phyloP scores from a whole-genome alignment of 1,140 invertebrate genomes.

The Drosophila quadrilineata region DNA sequence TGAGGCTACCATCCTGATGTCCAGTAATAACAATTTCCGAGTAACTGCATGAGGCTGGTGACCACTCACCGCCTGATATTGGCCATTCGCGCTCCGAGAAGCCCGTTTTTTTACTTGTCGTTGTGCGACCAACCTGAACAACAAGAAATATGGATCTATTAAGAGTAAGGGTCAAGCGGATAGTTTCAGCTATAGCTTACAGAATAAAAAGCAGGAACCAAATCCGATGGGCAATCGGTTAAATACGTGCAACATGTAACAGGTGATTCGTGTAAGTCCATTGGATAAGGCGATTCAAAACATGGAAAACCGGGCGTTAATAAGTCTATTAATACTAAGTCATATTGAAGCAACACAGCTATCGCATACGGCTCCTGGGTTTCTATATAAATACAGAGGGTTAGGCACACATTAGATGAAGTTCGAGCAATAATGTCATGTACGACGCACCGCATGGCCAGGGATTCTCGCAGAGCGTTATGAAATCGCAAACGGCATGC shows the following conservation, averaged over 20 bases:
- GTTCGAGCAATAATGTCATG: not conserved
- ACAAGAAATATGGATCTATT: conserved; percentile 42
- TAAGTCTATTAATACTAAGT: conserved; percentile 98
- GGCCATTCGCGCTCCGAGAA: conserved; percentile 98
- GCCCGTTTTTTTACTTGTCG: conserved; percentile 87
- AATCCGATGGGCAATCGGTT: conserved; percentile 97
- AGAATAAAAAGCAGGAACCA: conserved; percentile 94
- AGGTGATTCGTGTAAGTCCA: conserved; percentile 99
- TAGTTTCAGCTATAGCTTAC: conserved; percentile 31
- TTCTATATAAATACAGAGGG: conserved; percentile 84
- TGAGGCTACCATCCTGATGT: conserved; percentile 97
- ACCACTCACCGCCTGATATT: conserved; percentile 97
- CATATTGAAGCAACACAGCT: conserved; percentile 97
- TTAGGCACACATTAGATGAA: not conserved
- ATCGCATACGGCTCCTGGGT: conserved; percentile 98
- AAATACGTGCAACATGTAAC: conserved; percentile 98
- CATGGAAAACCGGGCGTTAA: conserved; percentile 97
- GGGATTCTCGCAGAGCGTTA: conserved; percentile 96
- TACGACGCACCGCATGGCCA: conserved; percentile 90
- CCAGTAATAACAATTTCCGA: conserved; percentile 98
- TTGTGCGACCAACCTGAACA: conserved; percentile 82
- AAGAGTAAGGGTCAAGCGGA: not conserved
- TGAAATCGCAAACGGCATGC: conserved; percentile 98
- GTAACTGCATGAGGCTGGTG: conserved; percentile 95
- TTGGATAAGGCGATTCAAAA: conserved; percentile 99